Evolutionary conservation across 2,888 invertebrate species (phyloP).

Genomic region (Drosophila nr. fundita): DNA sequence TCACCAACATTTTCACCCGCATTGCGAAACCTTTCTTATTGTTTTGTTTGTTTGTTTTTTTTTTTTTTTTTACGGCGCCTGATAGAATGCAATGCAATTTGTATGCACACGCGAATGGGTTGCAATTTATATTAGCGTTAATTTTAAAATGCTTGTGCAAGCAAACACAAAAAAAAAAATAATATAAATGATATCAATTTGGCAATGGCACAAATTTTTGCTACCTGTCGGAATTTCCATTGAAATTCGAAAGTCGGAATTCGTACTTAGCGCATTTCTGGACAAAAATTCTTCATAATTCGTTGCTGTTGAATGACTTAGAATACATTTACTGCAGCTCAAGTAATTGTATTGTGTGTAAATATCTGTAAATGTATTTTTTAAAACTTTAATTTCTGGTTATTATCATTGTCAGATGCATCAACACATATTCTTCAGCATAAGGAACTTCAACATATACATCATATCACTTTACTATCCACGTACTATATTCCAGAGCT

Average conservation of each 20-base stretch:
- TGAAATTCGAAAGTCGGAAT: not conserved
- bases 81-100: constrained; percentile 70
- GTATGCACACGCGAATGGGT: constrained; percentile 51
- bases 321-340: not conserved
- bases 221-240: constrained; percentile 18
- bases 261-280: not conserved
- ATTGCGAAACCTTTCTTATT: constrained; percentile 21
- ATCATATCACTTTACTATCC: not conserved
- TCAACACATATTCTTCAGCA: not conserved
- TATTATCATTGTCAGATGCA: not conserved
- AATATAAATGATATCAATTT: constrained; percentile 31
- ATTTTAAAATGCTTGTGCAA: constrained; percentile 25
- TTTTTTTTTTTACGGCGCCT: constrained; percentile 17
- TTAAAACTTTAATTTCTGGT: not conserved
- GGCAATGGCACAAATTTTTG: constrained; percentile 6
- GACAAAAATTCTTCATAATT: not conserved
- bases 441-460: no score
- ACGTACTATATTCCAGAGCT: not conserved
- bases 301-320: not conserved
- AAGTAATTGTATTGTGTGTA: not conserved
- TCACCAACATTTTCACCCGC: not conserved
- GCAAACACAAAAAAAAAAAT: constrained; percentile 14
- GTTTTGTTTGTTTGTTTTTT: not conserved
- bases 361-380: not conserved
- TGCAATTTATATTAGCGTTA: constrained; percentile 49